A percentile compares a stretch with the other conserved stretches of the same genome.
phyloP scores from a whole-genome alignment of 1,140 invertebrate genomes.

The Neodiprion fabricii region DNA sequence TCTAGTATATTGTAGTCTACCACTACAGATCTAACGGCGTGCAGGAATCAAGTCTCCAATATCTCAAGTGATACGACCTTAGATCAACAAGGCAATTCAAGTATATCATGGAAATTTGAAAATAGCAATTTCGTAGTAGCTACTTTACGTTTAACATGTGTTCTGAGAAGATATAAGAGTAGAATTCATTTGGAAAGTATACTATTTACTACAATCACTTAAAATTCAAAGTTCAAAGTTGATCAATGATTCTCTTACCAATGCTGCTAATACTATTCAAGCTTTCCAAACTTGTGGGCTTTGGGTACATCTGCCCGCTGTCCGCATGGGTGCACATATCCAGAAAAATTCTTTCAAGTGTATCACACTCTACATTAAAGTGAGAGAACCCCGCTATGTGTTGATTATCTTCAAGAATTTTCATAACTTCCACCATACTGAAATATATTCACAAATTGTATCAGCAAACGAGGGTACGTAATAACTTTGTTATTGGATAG shows the following conservation, averaged over 20 bases:
- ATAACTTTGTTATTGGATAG: background rate
- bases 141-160: background rate
- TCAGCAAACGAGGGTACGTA: background rate
- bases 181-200: too few relatives aligned
- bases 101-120: background rate
- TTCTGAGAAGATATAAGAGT: background rate
- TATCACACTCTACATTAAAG: constrained; percentile 65
- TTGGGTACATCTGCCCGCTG: constrained; percentile 24
- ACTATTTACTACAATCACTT: background rate
- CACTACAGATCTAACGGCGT: background rate
- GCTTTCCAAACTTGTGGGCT: constrained; percentile 17
- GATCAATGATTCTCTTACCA: constrained; percentile 32
- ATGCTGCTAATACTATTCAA: constrained; percentile 35
- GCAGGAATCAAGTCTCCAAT: background rate
- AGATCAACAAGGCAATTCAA: background rate
- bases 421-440: constrained; percentile 59
- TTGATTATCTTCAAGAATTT: constrained; percentile 57
- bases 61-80: background rate
- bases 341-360: constrained; percentile 65
- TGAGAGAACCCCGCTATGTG: constrained; percentile 54
- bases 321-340: constrained; percentile 61
- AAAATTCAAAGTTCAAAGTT: background rate
- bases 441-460: constrained; percentile 26
- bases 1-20: too few relatives aligned
- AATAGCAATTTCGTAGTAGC: background rate